These are phyloP conservation scores for Crioceris asparagi DNA, from an alignment of 2,888 invertebrate species.

Conservation along the genomic window DNA sequence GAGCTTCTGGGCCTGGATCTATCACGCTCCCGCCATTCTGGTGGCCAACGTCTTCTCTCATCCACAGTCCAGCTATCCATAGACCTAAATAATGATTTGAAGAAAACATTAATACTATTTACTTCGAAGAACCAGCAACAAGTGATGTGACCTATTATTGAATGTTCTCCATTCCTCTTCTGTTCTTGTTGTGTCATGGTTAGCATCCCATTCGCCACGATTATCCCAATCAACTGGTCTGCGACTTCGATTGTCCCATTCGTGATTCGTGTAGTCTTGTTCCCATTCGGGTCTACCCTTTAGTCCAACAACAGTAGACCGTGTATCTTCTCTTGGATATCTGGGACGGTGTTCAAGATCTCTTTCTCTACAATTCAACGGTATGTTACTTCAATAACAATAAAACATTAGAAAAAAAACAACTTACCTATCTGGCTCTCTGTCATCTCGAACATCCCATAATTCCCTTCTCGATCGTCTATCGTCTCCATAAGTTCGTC, in stretches of 20 bases:
- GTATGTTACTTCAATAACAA: too few relatives aligned
- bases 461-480: conserved; percentile 30
- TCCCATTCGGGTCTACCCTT: conserved; percentile 33
- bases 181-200: not conserved
- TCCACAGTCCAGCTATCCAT: conserved; percentile 40
- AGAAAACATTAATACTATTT: not conserved
- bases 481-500: conserved; percentile 33
- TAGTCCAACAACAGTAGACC: too few relatives aligned
- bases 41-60: conserved; percentile 39
- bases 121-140: too few relatives aligned
- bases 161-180: conserved; percentile 35
- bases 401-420: too few relatives aligned
- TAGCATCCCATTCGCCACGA: conserved; percentile 32
- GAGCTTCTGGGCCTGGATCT: conserved; percentile 40
- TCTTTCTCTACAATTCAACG: too few relatives aligned
- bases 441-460: conserved; percentile 34
- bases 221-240: conserved; percentile 45
- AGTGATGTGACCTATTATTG: conserved; percentile 1
- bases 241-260: conserved; percentile 40
- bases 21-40: conserved; percentile 31
- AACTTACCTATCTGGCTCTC: conserved; percentile 27
- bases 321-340: conserved; percentile 22
- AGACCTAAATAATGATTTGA: conserved; percentile 18
- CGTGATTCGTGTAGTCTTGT: conserved; percentile 37
- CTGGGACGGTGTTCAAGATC: conserved; percentile 2